Evolutionary conservation across 1,140 invertebrate genomes (phyloP), one percentile per base, ranked within the genome.

Genomic region (Marisa cornuarietis): DNA sequence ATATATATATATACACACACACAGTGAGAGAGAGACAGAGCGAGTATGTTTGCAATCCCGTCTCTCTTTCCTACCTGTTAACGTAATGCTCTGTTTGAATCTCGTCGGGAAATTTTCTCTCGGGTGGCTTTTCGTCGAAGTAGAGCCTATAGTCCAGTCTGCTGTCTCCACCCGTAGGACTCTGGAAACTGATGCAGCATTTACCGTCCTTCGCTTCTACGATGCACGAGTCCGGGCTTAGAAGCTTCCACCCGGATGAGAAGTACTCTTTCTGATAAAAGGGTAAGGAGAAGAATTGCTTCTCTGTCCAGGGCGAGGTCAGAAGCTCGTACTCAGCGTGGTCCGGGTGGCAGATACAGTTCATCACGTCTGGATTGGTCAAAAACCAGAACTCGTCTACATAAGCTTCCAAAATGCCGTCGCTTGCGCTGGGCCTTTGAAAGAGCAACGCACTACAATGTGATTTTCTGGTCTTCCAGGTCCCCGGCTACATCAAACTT

Each of bases 351-450:
- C 73, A 75, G 20, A 75, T 51, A 54, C 58, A 62, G 73, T 75
- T 75, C 52, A 75, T 62, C 49, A 61, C 20, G 31, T 75, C 73
- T 13, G 73, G 73, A 26, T 75, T 61, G 20, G 73, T 75, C 52
- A 75, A 54, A 26, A 75, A 75, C 73, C 73, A 75, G 73, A 62
- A 75, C 73, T 75, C 73, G 54, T 75, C 73, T n/a, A 75, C 54
- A 68, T n/a, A 68, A 13, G 65, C 22, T 22, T 24, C 65, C 11
- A 68, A n/a, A 31, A 68, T 11, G 11, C 22, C 65, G 26, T 22
- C 65, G 22, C 11, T 68, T n/a, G 65, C 26, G 22, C 65, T 68
- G 22, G 22, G n/a, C 65, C 65, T 31, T 11, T 68, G n/a, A 13
- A 31, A 31, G 26, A n/a, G 26, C 13, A 13, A 68, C 9, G 22